These are phyloP conservation scores for Suricata suricatta DNA, from an alignment of 2,113 vertebrate genomes.

Conservation along the genomic window DNA sequence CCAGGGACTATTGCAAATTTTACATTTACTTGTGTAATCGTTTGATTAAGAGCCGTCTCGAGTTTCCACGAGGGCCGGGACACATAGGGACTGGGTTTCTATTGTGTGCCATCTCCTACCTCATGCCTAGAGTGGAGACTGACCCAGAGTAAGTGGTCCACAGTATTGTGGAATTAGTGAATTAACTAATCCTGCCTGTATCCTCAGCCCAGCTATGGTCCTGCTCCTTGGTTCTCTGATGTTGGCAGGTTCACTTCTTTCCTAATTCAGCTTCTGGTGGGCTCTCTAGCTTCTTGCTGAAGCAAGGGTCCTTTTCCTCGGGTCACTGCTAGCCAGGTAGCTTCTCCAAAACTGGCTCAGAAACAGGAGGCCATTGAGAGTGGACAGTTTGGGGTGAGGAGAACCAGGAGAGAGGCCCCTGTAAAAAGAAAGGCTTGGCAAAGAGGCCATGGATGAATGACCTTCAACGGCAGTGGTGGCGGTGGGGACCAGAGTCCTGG, in stretches of 20 bases:
- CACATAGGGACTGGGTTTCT: neutral
- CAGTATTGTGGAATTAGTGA: neutral
- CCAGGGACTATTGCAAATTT: neutral
- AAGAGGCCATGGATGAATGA: neutral
- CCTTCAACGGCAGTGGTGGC: neutral
- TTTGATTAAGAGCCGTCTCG: neutral
- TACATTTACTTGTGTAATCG: neutral
- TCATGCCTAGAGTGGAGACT: neutral
- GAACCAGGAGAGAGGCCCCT: neutral
- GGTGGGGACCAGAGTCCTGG: neutral
- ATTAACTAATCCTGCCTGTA: neutral
- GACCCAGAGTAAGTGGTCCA: neutral
- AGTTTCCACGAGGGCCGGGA: neutral
- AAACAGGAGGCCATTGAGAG: neutral
- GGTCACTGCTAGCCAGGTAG: neutral
- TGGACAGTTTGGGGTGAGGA: neutral
- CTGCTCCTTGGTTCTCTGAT: neutral
- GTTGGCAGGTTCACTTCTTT: neutral
- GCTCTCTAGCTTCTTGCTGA: neutral
- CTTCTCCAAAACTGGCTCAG: neutral
- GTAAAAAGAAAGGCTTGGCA: neutral
- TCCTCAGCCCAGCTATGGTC: neutral
- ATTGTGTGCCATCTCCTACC: neutral
- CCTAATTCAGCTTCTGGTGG: neutral
- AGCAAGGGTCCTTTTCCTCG: neutral